A percentile compares a stretch with the other conserved stretches of the same genome.
Evolutionary conservation across 2,888 invertebrate species (phyloP).

Genomic region (Parnassius glacialis): DNA sequence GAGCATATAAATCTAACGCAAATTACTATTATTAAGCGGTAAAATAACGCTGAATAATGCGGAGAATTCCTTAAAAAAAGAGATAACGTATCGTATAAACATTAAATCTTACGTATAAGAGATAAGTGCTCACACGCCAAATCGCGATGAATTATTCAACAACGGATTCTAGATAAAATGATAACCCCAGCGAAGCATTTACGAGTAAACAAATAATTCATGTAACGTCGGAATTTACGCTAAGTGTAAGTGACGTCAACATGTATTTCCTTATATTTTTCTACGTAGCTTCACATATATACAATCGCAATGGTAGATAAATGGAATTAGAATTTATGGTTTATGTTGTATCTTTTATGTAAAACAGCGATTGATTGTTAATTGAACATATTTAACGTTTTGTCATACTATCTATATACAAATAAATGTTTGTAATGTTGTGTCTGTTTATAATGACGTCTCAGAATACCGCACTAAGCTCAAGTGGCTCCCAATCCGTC

Average conservation of each 20-base stretch:
- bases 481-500: too few species aligned
- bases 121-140: constrained; percentile 15
- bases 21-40: too few species aligned
- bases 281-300: not conserved
- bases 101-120: constrained; percentile 12
- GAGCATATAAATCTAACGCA: too few species aligned
- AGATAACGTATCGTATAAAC: constrained; percentile 7
- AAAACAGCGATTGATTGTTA: not conserved
- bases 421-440: too few species aligned
- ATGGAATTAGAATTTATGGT: too few species aligned
- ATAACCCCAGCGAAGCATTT: constrained; percentile 20
- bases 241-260: constrained; percentile 19
- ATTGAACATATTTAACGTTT: not conserved
- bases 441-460: too few species aligned
- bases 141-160: constrained; percentile 22
- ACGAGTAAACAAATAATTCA: constrained; percentile 25
- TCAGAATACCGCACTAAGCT: too few species aligned
- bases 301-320: too few species aligned
- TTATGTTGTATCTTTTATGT: not conserved
- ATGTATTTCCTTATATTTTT: constrained; percentile 11
- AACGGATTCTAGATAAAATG: constrained; percentile 18
- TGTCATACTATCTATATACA: too few species aligned
- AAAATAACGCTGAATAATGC: not conserved
- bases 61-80: constrained; percentile 5
- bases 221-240: constrained; percentile 10